These are phyloP conservation scores for Fragum sueziense DNA, from an alignment of 2,888 invertebrate species.

Conservation along the genomic window DNA sequence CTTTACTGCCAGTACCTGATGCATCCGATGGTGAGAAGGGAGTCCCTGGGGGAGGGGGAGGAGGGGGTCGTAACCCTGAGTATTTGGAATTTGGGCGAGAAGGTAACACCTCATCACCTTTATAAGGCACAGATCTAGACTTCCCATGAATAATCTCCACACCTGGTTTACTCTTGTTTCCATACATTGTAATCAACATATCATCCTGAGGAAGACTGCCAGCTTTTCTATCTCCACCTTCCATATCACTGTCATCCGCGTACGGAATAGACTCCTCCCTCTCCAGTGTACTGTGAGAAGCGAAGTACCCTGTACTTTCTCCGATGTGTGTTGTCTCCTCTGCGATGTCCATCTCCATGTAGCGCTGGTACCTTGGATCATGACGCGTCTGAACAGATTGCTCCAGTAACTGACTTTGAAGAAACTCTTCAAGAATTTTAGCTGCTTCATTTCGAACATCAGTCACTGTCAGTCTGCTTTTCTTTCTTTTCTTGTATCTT, in stretches of 20 bases:
- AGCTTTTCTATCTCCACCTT: slow-evolving; percentile 38
- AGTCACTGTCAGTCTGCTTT: slow-evolving; percentile 48
- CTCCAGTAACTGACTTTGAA: slow-evolving; percentile 60
- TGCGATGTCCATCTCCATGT: slow-evolving; percentile 43
- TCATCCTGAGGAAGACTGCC: slow-evolving; percentile 55
- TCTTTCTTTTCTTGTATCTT: slow-evolving; percentile 19
- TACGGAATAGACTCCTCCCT: slow-evolving; percentile 61
- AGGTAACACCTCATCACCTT: slow-evolving; percentile 2
- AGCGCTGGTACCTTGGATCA: slow-evolving; percentile 45
- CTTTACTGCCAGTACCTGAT: slow-evolving; percentile 28
- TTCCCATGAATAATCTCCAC: slow-evolving; percentile 45
- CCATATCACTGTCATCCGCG: slow-evolving; percentile 62
- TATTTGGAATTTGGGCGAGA: slow-evolving; percentile 1
- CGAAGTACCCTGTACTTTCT: slow-evolving; percentile 31
- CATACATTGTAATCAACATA: not conserved
- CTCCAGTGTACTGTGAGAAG: slow-evolving; percentile 34
- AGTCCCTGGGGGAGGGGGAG: slow-evolving; percentile 57
- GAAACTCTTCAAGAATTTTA: slow-evolving; percentile 71
- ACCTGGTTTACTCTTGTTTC: slow-evolving; percentile 3
- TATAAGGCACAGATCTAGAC: slow-evolving; percentile 53
- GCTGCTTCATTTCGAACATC: slow-evolving; percentile 69
- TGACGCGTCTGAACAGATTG: slow-evolving; percentile 41
- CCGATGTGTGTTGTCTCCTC: slow-evolving; percentile 52
- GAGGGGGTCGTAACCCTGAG: slow-evolving; percentile 36
- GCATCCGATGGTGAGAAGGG: slow-evolving; percentile 51